Evolutionary conservation across 2,888 invertebrate species (phyloP).

Genomic region (Cheiracanthium punctorium): DNA sequence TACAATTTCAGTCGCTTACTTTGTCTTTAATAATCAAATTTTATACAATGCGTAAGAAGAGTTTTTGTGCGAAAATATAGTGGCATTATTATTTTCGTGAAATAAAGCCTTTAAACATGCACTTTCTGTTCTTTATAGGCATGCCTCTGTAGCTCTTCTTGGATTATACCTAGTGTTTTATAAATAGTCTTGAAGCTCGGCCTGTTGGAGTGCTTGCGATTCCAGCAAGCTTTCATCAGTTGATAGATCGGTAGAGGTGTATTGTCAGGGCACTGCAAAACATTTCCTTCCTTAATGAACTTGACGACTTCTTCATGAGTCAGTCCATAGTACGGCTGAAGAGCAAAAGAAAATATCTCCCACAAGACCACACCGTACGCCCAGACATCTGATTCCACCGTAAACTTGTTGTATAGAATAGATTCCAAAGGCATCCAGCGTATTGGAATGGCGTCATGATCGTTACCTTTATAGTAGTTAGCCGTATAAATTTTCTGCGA

Average conservation of each 20-base stretch:
- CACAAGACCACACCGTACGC: slow-evolving; percentile 97
- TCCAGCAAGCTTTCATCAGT: slow-evolving; percentile 96
- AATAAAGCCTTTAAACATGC: slow-evolving; percentile 34
- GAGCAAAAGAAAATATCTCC: slow-evolving; percentile 97
- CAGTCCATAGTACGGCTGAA: slow-evolving; percentile 97
- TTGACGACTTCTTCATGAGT: slow-evolving; percentile 96
- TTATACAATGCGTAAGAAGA: neutral
- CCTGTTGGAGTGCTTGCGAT: slow-evolving; percentile 87
- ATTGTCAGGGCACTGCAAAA: slow-evolving; percentile 91
- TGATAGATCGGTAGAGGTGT: slow-evolving; percentile 91
- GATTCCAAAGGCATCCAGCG: slow-evolving; percentile 99
- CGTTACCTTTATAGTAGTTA: slow-evolving; percentile 95
- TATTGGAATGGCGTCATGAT: slow-evolving; percentile 97
- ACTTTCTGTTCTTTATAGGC: slow-evolving; percentile 59
- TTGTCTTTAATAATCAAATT: neutral
- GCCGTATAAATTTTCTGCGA: slow-evolving; percentile 91
- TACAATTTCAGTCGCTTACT: too few relatives aligned
- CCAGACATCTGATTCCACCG: slow-evolving; percentile 97
- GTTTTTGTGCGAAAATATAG: slow-evolving; percentile 51
- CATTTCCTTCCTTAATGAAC: slow-evolving; percentile 94
- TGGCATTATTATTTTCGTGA: slow-evolving; percentile 20
- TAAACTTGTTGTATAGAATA: slow-evolving; percentile 96
- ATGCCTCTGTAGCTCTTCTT: slow-evolving; percentile 73
- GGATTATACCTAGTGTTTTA: slow-evolving; percentile 75
- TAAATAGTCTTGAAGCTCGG: slow-evolving; percentile 83